Percentiles rank a stretch among this genome's conserved stretches.
Evolutionary conservation across 2,113 vertebrate species (phyloP).

Genomic region (Entelurus aequoreus): DNA sequence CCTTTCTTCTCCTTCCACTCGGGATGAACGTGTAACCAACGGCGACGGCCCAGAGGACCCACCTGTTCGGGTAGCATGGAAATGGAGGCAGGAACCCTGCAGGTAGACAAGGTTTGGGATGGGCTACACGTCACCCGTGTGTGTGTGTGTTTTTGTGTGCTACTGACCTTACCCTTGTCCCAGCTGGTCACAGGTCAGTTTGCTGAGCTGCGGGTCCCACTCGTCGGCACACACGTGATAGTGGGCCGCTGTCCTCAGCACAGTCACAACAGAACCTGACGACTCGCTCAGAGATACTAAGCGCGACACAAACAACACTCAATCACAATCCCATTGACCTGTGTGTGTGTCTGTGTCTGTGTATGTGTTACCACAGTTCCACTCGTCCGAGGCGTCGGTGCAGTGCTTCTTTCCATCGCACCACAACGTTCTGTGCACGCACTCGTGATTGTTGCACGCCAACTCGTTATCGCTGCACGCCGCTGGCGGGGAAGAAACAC

Average conservation of each 20-base stretch:
- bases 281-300: slow-evolving; percentile 79
- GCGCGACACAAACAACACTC: slow-evolving; percentile 6
- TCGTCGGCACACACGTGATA: slow-evolving; percentile 87
- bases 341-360: neutral
- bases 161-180: slow-evolving; percentile 73
- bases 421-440: slow-evolving; percentile 83
- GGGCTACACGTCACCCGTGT: neutral
- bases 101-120: neutral
- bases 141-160: slow-evolving; percentile 35
- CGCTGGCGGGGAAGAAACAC: slow-evolving; percentile 62
- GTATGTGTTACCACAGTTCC: slow-evolving; percentile 81
- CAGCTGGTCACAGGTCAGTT: slow-evolving; percentile 89
- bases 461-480: slow-evolving; percentile 81
- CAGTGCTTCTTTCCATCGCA: slow-evolving; percentile 87
- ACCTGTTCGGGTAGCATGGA: slow-evolving; percentile 61
- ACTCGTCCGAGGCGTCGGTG: slow-evolving; percentile 89
- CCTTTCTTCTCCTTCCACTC: slow-evolving; percentile 74
- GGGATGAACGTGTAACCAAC: slow-evolving; percentile 81
- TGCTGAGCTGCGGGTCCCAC: slow-evolving; percentile 82
- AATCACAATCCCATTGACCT: neutral
- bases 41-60: slow-evolving; percentile 60
- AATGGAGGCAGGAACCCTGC: slow-evolving; percentile 75
- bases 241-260: slow-evolving; percentile 78
- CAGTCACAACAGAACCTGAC: slow-evolving; percentile 72
- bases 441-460: slow-evolving; percentile 85